A percentile compares a stretch with the other conserved stretches of the same genome.
These are phyloP conservation scores for Nothura maculosa DNA, from an alignment of 2,797 vertebrate species.

Conservation along the genomic window DNA sequence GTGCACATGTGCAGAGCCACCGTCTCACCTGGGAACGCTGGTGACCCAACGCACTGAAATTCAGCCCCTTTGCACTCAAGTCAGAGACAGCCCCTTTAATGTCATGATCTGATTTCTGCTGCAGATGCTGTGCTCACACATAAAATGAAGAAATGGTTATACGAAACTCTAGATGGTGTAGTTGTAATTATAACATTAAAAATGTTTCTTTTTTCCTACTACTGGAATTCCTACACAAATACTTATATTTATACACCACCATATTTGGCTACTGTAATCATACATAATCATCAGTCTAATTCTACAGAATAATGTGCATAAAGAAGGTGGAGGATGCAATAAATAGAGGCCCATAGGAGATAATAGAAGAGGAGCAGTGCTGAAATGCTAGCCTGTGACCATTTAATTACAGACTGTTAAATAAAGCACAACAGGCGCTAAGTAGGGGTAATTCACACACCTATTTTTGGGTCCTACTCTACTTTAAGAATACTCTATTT, in stretches of 20 bases:
- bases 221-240: background rate
- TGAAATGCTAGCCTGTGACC: background rate
- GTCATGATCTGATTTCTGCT: slow-evolving; percentile 1
- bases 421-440: background rate
- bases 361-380: background rate
- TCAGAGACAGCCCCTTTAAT: background rate
- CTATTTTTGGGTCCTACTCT: background rate
- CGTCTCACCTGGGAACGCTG: background rate
- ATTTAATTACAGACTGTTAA: background rate
- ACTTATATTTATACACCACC: background rate
- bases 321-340: background rate
- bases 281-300: background rate
- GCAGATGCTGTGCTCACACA: background rate
- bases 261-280: background rate
- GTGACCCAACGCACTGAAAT: background rate
- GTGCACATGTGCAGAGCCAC: background rate
- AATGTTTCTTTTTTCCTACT: too few relatives aligned
- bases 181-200: background rate
- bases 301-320: background rate
- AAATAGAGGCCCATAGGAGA: background rate
- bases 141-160: background rate
- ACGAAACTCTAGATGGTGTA: background rate
- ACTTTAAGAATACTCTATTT: background rate
- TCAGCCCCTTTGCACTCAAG: slow-evolving; percentile 16
- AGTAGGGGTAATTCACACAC: background rate